Evolutionary conservation across 2,797 vertebrate genomes (phyloP), one percentile per base, ranked within the genome.

Genomic region (Ctenochaetus hawaiiensis): DNA sequence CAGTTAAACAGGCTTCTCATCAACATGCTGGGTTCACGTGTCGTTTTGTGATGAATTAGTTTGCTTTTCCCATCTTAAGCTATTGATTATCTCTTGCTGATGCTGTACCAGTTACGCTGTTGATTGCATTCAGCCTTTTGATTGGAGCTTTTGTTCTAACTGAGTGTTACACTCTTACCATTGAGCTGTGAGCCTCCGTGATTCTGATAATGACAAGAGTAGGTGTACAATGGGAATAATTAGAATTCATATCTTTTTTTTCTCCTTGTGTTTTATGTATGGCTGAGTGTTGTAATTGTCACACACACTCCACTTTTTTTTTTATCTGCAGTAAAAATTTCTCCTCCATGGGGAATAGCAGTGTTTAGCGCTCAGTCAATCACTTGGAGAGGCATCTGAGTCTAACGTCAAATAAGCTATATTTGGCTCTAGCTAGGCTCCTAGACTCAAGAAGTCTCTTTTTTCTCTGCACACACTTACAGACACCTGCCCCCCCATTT

Each of bases 371-470:
- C 49, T 73, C 77, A 76, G 77, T 88, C 83, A 82, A 57, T 91
- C 78, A 80, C 41, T 39, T 16, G 41, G 48, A 81, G 67, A 81
- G 37, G 37, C 65, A 61, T 67, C 71, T 77, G 64, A 67, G 66
- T 65, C 39, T 45, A 69, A 78, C 3, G 23, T 78, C 47, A 84
- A 56, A 80, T 82, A 75, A 84, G 77, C 65, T 81, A 88, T 80
- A 86, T 87, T 79, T 83, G 71, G 49, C 63, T 77, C 41, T 18
- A 78, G 80, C 78, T 75, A 64, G 58, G 63, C 84, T 77, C 61
- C 67, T 34, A 74, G 54, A 72, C 74, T 74, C 51, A 18, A 70
- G 59, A 30, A 48, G 54, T 62, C 58, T 74, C 70, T 79, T 72
- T 30, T 37, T 61, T 51, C 23, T 64, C 18, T 54, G 34, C 34